Evolutionary conservation across 2,113 vertebrate species (phyloP).

Genomic region (Phrynocephalus versicolor): DNA sequence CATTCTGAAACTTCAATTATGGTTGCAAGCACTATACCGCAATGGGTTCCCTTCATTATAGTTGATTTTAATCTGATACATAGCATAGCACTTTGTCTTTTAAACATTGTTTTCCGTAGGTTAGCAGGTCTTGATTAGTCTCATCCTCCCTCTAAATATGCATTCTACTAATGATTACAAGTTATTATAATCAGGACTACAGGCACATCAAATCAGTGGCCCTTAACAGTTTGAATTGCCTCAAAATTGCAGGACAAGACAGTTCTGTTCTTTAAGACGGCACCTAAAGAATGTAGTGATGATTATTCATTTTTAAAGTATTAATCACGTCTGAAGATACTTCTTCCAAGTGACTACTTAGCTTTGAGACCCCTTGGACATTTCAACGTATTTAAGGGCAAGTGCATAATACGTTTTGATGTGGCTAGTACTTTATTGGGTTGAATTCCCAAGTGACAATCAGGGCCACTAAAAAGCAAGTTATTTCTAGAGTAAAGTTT

Average conservation of each 20-base stretch:
- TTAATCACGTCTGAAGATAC: constrained; percentile 13
- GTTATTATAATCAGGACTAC: constrained; percentile 30
- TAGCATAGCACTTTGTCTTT: constrained; percentile 30
- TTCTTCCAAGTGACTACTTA: not conserved
- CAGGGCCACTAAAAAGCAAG: constrained; percentile 44
- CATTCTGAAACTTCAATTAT: not conserved
- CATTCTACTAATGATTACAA: not conserved
- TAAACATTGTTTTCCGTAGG: not conserved
- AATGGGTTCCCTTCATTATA: not conserved
- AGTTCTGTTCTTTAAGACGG: constrained; percentile 43
- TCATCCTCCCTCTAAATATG: constrained; percentile 21
- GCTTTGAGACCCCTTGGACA: constrained; percentile 34
- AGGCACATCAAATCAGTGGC: constrained; percentile 8
- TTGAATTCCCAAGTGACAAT: constrained; percentile 33
- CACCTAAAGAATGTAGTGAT: constrained; percentile 24
- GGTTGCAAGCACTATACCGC: not conserved
- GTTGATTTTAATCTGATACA: not conserved
- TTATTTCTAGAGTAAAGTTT: constrained; percentile 34
- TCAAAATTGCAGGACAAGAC: not conserved
- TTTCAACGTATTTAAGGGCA: constrained; percentile 17
- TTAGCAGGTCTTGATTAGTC: constrained; percentile 32
- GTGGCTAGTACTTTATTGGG: constrained; percentile 37
- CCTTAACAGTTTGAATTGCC: constrained; percentile 23
- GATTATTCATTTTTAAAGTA: constrained; percentile 29
- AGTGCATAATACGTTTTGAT: constrained; percentile 13